Evolutionary conservation across 1,140 invertebrate species (phyloP).

Genomic region (Drosophila arizonae): DNA sequence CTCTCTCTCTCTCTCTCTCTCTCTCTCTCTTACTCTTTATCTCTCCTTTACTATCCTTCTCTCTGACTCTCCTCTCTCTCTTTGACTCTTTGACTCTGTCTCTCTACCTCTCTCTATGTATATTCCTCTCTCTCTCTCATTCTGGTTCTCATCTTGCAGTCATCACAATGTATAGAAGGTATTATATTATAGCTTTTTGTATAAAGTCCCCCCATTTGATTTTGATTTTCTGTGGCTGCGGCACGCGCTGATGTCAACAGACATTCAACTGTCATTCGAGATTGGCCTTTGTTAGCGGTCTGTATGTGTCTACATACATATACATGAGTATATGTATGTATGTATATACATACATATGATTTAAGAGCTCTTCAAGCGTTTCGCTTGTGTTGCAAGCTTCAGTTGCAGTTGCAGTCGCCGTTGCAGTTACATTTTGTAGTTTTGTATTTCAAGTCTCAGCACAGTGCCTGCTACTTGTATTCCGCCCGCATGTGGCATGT

Average conservation of each 20-base stretch:
- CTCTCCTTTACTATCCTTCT: no score
- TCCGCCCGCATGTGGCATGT: slow-evolving; percentile 36
- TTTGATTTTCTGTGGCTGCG: slow-evolving; percentile 42
- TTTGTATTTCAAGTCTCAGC: slow-evolving; percentile 49
- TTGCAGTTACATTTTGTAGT: slow-evolving; percentile 4
- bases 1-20: no score
- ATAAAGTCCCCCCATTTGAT: slow-evolving; percentile 21
- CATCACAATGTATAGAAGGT: background rate
- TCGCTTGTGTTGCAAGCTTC: slow-evolving; percentile 59
- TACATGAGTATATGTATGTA: background rate
- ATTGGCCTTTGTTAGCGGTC: slow-evolving; percentile 39
- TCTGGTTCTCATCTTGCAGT: background rate
- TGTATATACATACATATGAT: background rate
- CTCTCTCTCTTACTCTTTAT: no score
- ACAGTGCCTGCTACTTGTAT: slow-evolving; percentile 50
- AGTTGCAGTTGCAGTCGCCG: slow-evolving; percentile 30
- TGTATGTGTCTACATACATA: background rate
- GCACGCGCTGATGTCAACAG: slow-evolving; percentile 65
- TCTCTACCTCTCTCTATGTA: no score
- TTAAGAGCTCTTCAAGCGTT: slow-evolving; percentile 47
- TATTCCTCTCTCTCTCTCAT: no score
- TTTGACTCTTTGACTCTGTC: no score
- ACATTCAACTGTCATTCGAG: slow-evolving; percentile 59
- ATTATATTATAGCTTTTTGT: slow-evolving; percentile 8
- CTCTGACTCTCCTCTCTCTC: no score